These are phyloP conservation scores for Neopelma chrysocephalum DNA, from an alignment of 2,797 vertebrate species.

Conservation along the genomic window DNA sequence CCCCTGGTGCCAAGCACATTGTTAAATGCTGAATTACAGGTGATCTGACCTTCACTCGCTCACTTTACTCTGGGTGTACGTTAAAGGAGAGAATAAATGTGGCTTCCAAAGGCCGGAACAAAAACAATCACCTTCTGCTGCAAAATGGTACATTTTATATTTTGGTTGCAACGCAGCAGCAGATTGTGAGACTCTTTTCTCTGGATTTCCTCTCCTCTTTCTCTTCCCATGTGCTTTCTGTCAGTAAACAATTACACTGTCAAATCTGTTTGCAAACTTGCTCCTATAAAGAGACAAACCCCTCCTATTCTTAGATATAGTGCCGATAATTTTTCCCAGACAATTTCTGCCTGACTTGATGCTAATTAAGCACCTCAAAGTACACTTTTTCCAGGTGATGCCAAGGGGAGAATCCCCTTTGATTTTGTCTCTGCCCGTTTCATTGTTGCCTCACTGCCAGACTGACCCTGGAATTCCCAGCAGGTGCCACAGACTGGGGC, in stretches of 20 bases:
- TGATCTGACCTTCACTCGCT: neutral
- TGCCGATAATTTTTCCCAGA: neutral
- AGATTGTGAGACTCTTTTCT: neutral
- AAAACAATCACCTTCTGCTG: neutral
- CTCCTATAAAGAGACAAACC: neutral
- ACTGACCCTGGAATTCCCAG: neutral
- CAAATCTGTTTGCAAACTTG: constrained; percentile 9
- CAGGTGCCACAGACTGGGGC: neutral
- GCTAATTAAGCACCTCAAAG: neutral
- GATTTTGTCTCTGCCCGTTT: neutral
- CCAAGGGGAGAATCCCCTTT: neutral
- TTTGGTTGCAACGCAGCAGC: neutral
- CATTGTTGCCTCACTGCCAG: neutral
- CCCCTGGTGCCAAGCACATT: neutral
- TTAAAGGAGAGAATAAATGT: neutral
- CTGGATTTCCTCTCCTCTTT: neutral
- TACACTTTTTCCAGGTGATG: neutral
- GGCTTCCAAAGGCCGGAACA: neutral
- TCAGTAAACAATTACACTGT: constrained; percentile 4
- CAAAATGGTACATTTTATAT: neutral
- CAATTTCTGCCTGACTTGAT: constrained; percentile 14
- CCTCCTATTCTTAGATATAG: neutral
- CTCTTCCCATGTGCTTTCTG: neutral
- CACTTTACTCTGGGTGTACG: neutral
- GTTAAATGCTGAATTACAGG: neutral